Evolutionary conservation across 2,888 invertebrate species (phyloP), one percentile per base, ranked within the genome.

Genomic region (Lucinisca nassula): DNA sequence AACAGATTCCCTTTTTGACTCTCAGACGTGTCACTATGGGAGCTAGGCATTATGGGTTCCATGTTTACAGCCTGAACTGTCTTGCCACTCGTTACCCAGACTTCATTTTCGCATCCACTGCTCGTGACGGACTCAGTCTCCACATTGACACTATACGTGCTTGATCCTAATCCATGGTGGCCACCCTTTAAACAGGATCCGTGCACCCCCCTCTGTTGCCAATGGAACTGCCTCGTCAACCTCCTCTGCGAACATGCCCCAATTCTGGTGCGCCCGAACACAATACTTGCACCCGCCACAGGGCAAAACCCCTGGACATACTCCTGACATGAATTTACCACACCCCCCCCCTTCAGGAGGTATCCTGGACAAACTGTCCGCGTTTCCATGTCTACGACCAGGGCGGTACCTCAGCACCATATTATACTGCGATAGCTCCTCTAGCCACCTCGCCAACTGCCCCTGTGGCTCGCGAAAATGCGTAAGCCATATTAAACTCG

Each of bases 381-480:
- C 61, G 30, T 61, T 61, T 3, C 8, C 30, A 27, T 61, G 61
- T 27, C 6, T 30, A 3, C 61, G 24, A 30, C 61, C 61, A 8
- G 3, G 3, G 24, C 61, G 61, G 14, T 61, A 24, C 14, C 14
- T 3, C 61, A 61, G 30, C 35, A 67, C 35, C 67, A 67, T 67
- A 17, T 32, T 35, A 24, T 30, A 61, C 30, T 61, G 61, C 8
- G 30, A 30, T 6, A 61, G 17, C 8, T 55, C 55, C 55, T 55
- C 55, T 4, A 55, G 4, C 91, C 89, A 91, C 24, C 88, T 51
- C 0, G 90, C 90, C 8, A 90, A 38, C 51, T 90, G 87, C 1
- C 87, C 87, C 14, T 84, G 58, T 17, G 80, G 82, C 49, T 87
- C 58, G 32, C 84, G 85, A 61, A 89, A 91, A 1, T 76, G 21